Evolutionary conservation across 1,140 invertebrate genomes (phyloP), one percentile per base, ranked within the genome.

Genomic region (Anadara kagoshimensis): DNA sequence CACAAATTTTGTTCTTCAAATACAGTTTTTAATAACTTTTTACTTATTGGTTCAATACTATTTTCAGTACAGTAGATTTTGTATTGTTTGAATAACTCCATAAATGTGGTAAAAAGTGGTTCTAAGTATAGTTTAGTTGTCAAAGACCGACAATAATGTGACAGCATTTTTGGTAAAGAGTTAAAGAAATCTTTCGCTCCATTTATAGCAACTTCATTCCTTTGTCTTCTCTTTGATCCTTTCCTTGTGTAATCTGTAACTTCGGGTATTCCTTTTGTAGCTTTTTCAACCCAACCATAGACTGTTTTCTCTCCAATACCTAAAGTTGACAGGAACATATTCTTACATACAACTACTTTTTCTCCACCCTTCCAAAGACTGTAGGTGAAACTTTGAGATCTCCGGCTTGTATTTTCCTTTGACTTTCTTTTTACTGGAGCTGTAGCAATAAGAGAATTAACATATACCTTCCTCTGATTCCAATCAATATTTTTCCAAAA

Each of bases 401-500:
- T 41, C 43, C 57, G 36, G 18, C 57, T 59, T n/a, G n/a, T n/a
- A 43, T 59, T n/a, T 41, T 41, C 36, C 5, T 2, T 10, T 59
- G 16, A 41, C 29, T 43, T 41, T 18, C 29, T 4, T 59, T 59
- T 59, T 43, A 36, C 12, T 18, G 11, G 14, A 18, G 7, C 5
- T n/a, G 36, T 59, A n/a, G 36, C 36, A 41, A 41, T 36, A 41
- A 62, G 44, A 18, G 41, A 20, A 29, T 4, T 22, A 2, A 62
- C n/a, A 29, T 12, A 62, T 14, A 62, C 43, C 18, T 22, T 44
- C 43, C 47, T 62, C 47, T 62, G 43, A 7, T 47, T 22, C 59
- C 59, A 62, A 18, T 62, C 20, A n/a, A 62, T 62, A 29, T 62
- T 26, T 11, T 45, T 45, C 59, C 59, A 62, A 45, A 62, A n/a